A percentile compares a stretch with the other conserved stretches of the same genome.
Conservation (phyloP, 2,888 invertebrate genomes). For the Meandrusa payeni region DNA sequence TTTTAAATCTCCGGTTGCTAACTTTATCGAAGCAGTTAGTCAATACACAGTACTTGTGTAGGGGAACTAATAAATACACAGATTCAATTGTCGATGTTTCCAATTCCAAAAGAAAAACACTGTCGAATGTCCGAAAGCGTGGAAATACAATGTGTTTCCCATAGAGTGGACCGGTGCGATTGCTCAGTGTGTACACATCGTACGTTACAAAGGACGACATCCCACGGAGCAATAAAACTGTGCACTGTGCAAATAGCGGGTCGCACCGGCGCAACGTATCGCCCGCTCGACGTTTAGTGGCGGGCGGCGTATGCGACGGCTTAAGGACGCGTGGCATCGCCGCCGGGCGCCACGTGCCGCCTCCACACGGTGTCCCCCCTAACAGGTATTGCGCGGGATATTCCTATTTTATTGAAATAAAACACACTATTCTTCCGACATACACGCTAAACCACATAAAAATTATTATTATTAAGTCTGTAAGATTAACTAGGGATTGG, state of each 20-base stretch:
- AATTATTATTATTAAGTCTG: too few relatives aligned
- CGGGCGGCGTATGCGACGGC: slow-evolving; percentile 47
- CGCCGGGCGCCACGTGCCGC: slow-evolving; percentile 45
- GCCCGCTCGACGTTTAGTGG: slow-evolving; percentile 71
- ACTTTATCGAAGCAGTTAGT: too few relatives aligned
- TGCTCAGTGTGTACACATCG: slow-evolving; percentile 36
- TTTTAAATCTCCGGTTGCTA: too few relatives aligned
- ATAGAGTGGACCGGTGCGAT: slow-evolving; percentile 38
- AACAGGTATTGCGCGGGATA: not conserved
- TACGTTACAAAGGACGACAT: slow-evolving; percentile 49
- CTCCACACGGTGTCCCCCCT: not conserved
- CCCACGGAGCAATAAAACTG: slow-evolving; percentile 52
- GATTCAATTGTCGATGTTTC: not conserved
- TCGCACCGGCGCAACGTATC: slow-evolving; percentile 46
- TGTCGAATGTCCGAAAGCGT: slow-evolving; percentile 36
- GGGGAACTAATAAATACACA: not conserved
- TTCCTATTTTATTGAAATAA: not conserved
- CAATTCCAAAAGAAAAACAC: slow-evolving; percentile 16
- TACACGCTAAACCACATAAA: too few relatives aligned
- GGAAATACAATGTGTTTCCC: slow-evolving; percentile 60
- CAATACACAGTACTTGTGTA: too few relatives aligned
- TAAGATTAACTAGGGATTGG: too few relatives aligned
- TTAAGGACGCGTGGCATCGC: slow-evolving; percentile 55
- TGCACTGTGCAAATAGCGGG: slow-evolving; percentile 54
- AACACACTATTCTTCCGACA: too few relatives aligned